Conservation (phyloP, 2,797 vertebrate species). For the Hemibagrus guttatus region DNA sequence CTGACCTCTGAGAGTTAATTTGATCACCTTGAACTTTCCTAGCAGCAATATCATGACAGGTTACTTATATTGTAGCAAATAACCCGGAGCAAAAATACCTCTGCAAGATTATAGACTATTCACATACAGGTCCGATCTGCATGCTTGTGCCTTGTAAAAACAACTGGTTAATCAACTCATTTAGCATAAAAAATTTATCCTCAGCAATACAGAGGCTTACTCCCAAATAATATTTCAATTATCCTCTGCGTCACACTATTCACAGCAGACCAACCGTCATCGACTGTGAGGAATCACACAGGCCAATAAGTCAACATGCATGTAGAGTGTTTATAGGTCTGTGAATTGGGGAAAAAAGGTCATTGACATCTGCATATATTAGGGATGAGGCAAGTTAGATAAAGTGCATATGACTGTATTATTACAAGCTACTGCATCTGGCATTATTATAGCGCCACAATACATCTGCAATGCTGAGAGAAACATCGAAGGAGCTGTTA, state of each 20-base stretch:
- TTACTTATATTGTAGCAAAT: neutral
- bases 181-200: neutral
- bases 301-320: neutral
- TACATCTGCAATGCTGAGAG: neutral
- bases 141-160: constrained; percentile 47
- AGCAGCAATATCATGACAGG: neutral
- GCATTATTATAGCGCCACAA: neutral
- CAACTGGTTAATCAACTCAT: neutral
- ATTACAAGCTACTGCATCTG: constrained; percentile 21
- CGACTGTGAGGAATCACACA: neutral
- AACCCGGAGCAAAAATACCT: neutral
- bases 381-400: neutral
- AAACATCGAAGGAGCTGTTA: neutral
- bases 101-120: neutral
- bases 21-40: constrained; percentile 6
- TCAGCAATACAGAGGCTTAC: neutral
- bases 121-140: constrained; percentile 19
- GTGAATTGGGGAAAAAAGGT: neutral
- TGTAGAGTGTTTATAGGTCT: neutral
- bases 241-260: neutral
- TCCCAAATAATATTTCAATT: neutral
- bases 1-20: constrained; percentile 18
- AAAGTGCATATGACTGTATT: neutral
- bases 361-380: constrained; percentile 4
- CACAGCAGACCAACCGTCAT: neutral